phyloP scores from a whole-genome alignment of 2,113 vertebrate genomes.

The Donacobius atricapilla region DNA sequence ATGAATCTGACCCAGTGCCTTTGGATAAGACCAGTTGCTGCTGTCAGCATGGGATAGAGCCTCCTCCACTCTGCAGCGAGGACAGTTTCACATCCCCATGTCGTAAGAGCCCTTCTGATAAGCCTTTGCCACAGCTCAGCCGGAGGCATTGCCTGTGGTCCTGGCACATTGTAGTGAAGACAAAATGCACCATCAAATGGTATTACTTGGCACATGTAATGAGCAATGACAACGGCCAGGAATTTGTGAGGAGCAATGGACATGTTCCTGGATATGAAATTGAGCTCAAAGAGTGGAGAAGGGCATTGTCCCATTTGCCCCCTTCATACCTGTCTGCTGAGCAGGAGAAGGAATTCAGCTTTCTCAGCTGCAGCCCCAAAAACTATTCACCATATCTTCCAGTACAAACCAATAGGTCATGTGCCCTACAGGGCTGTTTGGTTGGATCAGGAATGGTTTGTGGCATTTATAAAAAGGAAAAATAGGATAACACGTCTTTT shows the following conservation, averaged over 20 bases:
- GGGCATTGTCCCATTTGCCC: not conserved
- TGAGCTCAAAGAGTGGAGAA: not conserved
- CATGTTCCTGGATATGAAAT: not conserved
- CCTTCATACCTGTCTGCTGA: not conserved
- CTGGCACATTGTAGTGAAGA: not conserved
- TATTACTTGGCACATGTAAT: not conserved
- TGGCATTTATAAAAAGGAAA: not conserved
- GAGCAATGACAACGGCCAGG: not conserved
- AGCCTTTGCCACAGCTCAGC: not conserved
- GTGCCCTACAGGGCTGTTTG: not conserved
- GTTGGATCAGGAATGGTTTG: not conserved
- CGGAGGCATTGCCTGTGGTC: accelerated
- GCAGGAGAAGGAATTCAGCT: not conserved
- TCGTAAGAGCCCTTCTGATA: not conserved
- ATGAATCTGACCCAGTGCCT: not conserved
- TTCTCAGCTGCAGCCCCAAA: not conserved
- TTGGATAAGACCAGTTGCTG: not conserved
- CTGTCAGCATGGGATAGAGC: not conserved
- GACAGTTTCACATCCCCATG: not conserved
- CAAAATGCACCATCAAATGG: not conserved
- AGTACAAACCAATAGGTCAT: not conserved
- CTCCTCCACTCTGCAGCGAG: not conserved
- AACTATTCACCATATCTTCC: not conserved
- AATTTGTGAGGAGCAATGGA: not conserved
- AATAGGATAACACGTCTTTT: not conserved